phyloP scores from a whole-genome alignment of 2,888 invertebrate genomes.

The Pemphredon lugubris region DNA sequence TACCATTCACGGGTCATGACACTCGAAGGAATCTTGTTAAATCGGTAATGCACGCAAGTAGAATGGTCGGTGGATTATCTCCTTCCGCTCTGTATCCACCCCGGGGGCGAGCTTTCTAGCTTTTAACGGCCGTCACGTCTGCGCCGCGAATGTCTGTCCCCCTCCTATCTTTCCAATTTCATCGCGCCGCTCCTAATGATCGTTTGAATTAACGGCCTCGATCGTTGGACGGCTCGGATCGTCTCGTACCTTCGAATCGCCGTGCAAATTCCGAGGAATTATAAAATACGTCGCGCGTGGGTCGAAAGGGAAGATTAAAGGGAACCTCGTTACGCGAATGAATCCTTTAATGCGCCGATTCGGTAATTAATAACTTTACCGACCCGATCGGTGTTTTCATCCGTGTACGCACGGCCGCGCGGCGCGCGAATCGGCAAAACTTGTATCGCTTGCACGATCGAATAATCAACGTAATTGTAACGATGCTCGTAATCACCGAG shows the following conservation, averaged over 20 bases:
- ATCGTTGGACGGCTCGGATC: slow-evolving; percentile 17
- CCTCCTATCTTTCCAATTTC: slow-evolving; percentile 45
- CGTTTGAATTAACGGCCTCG: slow-evolving; percentile 44
- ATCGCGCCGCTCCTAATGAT: slow-evolving; percentile 48
- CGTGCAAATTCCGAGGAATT: background rate
- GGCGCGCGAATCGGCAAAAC: too few species aligned
- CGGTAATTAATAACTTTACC: too few species aligned
- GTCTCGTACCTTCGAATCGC: background rate
- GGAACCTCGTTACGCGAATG: too few species aligned
- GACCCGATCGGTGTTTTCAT: too few species aligned
- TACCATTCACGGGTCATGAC: slow-evolving; percentile 26
- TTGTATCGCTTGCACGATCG: too few species aligned
- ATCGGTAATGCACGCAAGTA: slow-evolving; percentile 34
- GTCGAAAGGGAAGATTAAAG: too few species aligned
- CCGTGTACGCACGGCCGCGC: too few species aligned
- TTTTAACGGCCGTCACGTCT: slow-evolving; percentile 43
- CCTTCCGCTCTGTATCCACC: slow-evolving; percentile 7
- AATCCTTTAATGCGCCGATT: too few species aligned
- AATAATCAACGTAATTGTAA: too few species aligned
- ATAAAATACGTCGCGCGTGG: background rate
- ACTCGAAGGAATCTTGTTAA: slow-evolving; percentile 19
- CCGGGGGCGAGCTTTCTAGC: slow-evolving; percentile 10
- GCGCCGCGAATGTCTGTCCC: slow-evolving; percentile 20
- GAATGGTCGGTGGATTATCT: slow-evolving; percentile 49
- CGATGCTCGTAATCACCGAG: too few species aligned